A percentile compares a stretch with the other conserved stretches of the same genome.
These are phyloP conservation scores for Autographa gamma DNA, from an alignment of 2,888 invertebrate species.

Conservation along the genomic window DNA sequence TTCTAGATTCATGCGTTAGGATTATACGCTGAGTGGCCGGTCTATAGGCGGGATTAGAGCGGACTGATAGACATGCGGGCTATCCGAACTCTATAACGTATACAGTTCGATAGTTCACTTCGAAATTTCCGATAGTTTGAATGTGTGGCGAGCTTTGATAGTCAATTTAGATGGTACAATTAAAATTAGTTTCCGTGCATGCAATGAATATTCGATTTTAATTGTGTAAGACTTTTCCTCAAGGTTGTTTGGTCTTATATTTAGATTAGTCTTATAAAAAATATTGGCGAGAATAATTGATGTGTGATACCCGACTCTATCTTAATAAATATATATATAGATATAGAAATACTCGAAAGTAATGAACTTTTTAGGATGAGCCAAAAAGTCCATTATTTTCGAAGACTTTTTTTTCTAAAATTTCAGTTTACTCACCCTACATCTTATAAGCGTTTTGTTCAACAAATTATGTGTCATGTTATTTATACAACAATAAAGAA, in stretches of 20 bases:
- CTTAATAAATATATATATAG: no score
- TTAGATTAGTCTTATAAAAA: no score
- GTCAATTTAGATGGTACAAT: slow-evolving; percentile 2
- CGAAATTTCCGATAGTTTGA: slow-evolving; percentile 19
- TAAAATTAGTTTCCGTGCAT: background rate
- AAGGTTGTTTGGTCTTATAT: background rate
- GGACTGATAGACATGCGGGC: slow-evolving; percentile 54
- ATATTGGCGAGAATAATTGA: no score
- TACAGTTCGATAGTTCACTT: slow-evolving; percentile 29
- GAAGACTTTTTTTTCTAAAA: no score
- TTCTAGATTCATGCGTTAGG: slow-evolving; percentile 34
- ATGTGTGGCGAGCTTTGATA: slow-evolving; percentile 10
- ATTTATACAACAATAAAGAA: background rate
- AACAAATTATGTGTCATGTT: background rate
- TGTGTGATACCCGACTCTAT: no score
- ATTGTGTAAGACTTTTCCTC: background rate
- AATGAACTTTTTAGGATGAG: no score
- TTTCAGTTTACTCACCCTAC: background rate
- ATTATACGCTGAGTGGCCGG: slow-evolving; percentile 49
- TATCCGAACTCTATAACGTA: slow-evolving; percentile 20
- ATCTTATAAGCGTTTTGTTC: background rate
- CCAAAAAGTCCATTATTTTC: no score
- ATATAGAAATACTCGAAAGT: no score
- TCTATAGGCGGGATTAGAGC: slow-evolving; percentile 50
- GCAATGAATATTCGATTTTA: slow-evolving; percentile 2